These are phyloP conservation scores for Otocyon megalotis DNA, from an alignment of 2,113 vertebrate genomes.

Conservation along the genomic window DNA sequence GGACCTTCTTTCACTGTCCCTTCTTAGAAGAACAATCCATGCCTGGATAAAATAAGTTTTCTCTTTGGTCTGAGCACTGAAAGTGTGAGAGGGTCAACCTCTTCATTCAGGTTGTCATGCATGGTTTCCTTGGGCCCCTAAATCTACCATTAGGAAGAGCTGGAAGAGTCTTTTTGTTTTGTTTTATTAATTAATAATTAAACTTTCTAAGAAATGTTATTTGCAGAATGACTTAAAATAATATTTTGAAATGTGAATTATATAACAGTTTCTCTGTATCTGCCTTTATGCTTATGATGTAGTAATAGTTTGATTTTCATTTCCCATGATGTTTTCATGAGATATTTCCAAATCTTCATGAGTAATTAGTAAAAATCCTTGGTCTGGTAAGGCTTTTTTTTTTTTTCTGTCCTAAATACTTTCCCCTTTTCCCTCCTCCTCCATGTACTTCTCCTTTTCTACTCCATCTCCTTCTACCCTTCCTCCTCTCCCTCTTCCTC, in stretches of 20 bases:
- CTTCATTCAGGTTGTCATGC: neutral
- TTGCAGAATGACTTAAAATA: neutral
- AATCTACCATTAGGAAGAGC: neutral
- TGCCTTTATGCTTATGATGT: neutral
- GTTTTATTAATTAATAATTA: too few species aligned
- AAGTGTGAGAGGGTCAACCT: neutral
- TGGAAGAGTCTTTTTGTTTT: neutral
- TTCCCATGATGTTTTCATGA: neutral
- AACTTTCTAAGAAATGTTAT: neutral
- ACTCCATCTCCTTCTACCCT: neutral
- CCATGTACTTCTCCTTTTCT: neutral
- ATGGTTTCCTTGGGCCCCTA: neutral
- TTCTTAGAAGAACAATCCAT: neutral
- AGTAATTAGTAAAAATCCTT: neutral
- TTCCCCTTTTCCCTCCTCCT: fast-evolving
- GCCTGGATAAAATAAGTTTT: neutral
- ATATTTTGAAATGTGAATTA: neutral
- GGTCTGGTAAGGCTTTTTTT: neutral
- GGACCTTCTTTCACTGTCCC: neutral
- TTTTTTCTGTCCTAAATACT: neutral
- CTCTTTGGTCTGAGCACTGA: neutral
- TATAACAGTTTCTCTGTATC: neutral
- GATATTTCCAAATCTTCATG: constrained; percentile 2
- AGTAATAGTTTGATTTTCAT: neutral
- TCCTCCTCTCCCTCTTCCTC: neutral